Evolutionary conservation across 2,113 vertebrate genomes (phyloP), one percentile per base, ranked within the genome.

Genomic region (Xiphorhynchus elegans): DNA sequence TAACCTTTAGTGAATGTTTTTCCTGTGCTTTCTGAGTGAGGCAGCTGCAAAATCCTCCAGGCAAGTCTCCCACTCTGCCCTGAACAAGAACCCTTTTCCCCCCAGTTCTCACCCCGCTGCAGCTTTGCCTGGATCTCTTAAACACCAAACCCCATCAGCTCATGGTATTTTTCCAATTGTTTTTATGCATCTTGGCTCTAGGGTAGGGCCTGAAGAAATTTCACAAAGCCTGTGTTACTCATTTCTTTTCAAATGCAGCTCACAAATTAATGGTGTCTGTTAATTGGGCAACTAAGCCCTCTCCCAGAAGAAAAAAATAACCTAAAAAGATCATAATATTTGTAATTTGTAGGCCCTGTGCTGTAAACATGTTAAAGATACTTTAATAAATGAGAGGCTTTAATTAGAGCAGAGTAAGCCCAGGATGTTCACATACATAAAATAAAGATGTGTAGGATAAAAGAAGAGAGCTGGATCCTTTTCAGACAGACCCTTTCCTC

Each of bases 281-380:
- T 96, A 97, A 97, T 88, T 95, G 97, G 84, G 94, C 94, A 86
- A 96, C 79, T 96, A 84, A 93, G 20, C 28, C 31, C 35, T 46
- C 16, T 25, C 17, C 64, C 7, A 13, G 24, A 15, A 39, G 2
- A 4, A 58, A 42, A 46, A 50, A 18, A 47, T 4, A 25, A 7
- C 39, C 11, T 29, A 49, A 47, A 70, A 40, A 44, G 10, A 58
- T 15, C 50, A 17, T 24, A 39, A 37, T 56, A 5, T 47, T 94
- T 91, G 91, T 95, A n/a, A 35, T 73, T 81, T 89, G 80, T 93
- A 86, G 79, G 63, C 75, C 18, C 25, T 31, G 33, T 82, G 60
- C 87, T 89, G n/a, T 94, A 73, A 74, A 93, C 40, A 40, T 7
- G 9, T 66, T 92, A 75, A 95, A 87, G 64, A 49, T n/a, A 44